Conservation (phyloP, 1,140 invertebrate genomes). For the Carposina sasakii region DNA sequence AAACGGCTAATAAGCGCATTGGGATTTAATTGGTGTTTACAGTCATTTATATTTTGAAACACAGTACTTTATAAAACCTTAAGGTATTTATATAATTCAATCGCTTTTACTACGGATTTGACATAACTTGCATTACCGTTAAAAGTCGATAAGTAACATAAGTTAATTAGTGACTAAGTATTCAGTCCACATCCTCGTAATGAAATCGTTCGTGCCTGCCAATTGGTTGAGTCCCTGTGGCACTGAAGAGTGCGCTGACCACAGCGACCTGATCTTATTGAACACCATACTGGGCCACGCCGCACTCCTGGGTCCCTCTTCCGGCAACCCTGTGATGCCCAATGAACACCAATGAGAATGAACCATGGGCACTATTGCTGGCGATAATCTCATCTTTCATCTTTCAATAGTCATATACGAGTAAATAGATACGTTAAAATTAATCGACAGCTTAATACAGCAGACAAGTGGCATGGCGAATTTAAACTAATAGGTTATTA, state of each 20-base stretch:
- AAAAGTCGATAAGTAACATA: no score
- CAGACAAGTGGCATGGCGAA: conserved; percentile 40
- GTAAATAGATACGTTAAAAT: conserved; percentile 34
- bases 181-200: conserved; percentile 43
- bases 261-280: conserved; percentile 89
- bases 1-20: no score
- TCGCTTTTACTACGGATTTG: no score
- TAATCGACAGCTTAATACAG: conserved; percentile 41
- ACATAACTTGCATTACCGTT: no score
- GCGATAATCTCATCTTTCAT: background rate
- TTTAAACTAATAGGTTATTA: conserved; percentile 55
- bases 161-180: no score
- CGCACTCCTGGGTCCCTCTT: conserved; percentile 62
- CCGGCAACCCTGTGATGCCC: conserved; percentile 54
- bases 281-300: conserved; percentile 85
- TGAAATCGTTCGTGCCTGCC: conserved; percentile 70
- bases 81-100: no score
- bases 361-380: no score
- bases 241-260: conserved; percentile 82
- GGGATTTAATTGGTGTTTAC: no score
- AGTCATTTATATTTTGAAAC: no score
- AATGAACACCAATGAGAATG: background rate
- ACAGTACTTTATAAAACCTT: no score
- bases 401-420: background rate
- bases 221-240: conserved; percentile 86